Base-by-base conservation (phyloP, 1,140 invertebrate genomes). In the Cyrtorhinus lividipennis region DNA sequence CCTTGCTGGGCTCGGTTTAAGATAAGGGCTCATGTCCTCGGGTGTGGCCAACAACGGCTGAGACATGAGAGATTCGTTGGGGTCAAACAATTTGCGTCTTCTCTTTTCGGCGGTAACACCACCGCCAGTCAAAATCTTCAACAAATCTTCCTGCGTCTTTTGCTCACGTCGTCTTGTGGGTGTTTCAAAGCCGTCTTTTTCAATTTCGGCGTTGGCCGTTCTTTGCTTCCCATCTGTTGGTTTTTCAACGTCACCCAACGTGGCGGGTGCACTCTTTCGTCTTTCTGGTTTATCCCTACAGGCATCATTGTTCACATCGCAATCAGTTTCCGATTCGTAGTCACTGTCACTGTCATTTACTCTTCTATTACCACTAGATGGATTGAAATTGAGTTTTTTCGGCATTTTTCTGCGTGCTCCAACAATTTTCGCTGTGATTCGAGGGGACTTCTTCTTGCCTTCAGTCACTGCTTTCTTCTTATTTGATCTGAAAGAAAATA, bases 81-180 rank as follows among this genome's bases (percentile, higher is more conserved):
- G 45, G 27, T 65, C 23, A 22, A 30, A 61, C 12, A 56, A 38
- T 57, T 62, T 61, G 38, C 59, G 24, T 65, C 30, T 65, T 62
- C 20, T 65, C 3, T 24, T 26, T n/a, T 59, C 23, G 45, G 20
- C 23, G 22, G 22, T 48, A 20, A 62, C 45, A 23, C 24, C 45
- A 48, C 22, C 48, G 5, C 48, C 48, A 5, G 48, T 53, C 48
- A 53, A 53, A 5, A 53, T 15, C 18, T 38, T 38, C 30, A 38
- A 8, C 30, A 38, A 38, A 15, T 38, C 30, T 15, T 38, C 15
- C 30, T 38, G 30, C 5, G 30, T 5, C 5, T 15, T 38, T 5
- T 38, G 30, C 5, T 38, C 30, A 5, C 5, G 15, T 5, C 5
- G 15, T 15, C 15, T 38, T 5, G 30, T 5, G 15, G 30, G 30